phyloP scores from a whole-genome alignment of 1,140 invertebrate species.

The Brachionus plicatilis region DNA sequence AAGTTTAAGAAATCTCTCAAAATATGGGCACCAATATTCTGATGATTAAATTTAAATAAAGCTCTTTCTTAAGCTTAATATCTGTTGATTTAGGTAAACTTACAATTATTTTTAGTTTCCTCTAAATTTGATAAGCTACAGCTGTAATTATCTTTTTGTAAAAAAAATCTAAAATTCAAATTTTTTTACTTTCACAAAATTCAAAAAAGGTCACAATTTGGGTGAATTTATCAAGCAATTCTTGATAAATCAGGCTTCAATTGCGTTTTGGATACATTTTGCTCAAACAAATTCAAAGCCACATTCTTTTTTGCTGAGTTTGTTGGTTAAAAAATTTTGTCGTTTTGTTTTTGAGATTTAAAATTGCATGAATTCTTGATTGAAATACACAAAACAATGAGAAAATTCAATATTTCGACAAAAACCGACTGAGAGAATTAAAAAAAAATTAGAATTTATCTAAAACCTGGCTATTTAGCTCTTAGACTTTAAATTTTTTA shows the following conservation, averaged over 20 bases:
- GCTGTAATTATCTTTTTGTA: not conserved
- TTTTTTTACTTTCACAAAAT: not conserved
- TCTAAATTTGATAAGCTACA: too few species aligned
- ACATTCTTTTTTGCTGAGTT: not conserved
- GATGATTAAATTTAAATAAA: too few species aligned
- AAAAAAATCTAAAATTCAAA: too few species aligned
- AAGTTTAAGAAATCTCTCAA: too few species aligned
- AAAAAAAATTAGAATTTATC: not conserved
- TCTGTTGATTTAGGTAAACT: too few species aligned
- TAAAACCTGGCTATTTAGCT: not conserved
- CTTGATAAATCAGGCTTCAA: not conserved
- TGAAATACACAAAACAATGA: not conserved
- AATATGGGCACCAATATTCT: too few species aligned
- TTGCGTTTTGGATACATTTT: not conserved
- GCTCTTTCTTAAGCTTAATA: too few species aligned
- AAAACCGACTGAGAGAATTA: not conserved
- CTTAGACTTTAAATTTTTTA: not conserved
- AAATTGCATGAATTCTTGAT: not conserved
- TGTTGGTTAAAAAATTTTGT: not conserved
- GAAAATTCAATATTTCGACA: not conserved
- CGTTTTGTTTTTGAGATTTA: not conserved
- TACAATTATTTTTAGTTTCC: too few species aligned
- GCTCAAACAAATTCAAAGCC: not conserved
- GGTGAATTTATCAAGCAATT: not conserved
- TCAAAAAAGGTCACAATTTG: not conserved